Evolutionary conservation across 2,113 vertebrate species (phyloP).

Genomic region (Syngnathus scovelli): DNA sequence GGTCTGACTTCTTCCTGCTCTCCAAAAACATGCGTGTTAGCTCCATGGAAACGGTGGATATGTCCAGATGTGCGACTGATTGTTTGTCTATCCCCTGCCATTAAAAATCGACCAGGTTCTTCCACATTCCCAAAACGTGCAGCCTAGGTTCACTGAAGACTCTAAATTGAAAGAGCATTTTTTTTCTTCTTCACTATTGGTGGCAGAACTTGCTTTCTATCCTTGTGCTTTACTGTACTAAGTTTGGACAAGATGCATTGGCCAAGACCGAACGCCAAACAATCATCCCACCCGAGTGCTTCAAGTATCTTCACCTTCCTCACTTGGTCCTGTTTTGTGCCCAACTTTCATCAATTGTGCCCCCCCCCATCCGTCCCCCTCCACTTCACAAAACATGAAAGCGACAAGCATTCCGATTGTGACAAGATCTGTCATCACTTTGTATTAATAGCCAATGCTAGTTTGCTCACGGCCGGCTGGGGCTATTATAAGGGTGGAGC

Average conservation of each 20-base stretch:
- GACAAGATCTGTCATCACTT: constrained; percentile 53
- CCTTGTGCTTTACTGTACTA: not conserved
- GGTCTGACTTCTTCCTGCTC: not conserved
- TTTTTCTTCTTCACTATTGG: no score
- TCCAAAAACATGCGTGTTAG: not conserved
- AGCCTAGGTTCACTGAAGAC: not conserved
- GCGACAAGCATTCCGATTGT: constrained; percentile 31
- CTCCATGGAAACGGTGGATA: not conserved
- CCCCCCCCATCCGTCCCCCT: constrained; percentile 1
- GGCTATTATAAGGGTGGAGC: constrained; percentile 10
- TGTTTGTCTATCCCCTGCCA: not conserved
- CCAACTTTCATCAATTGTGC: constrained; percentile 27
- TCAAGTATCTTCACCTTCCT: not conserved
- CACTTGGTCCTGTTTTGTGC: not conserved
- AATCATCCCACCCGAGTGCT: not conserved
- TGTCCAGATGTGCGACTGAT: not conserved
- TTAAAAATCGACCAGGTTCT: not conserved
- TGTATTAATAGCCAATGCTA: constrained; percentile 56
- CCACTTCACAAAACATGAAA: constrained; percentile 26
- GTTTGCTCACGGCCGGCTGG: constrained; percentile 18
- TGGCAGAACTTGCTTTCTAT: no score
- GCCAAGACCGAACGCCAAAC: not conserved
- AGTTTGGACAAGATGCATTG: not conserved
- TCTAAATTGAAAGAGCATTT: not conserved
- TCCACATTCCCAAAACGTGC: not conserved